Conservation (phyloP, 2,888 invertebrate species). For the Helicoverpa assulta region DNA sequence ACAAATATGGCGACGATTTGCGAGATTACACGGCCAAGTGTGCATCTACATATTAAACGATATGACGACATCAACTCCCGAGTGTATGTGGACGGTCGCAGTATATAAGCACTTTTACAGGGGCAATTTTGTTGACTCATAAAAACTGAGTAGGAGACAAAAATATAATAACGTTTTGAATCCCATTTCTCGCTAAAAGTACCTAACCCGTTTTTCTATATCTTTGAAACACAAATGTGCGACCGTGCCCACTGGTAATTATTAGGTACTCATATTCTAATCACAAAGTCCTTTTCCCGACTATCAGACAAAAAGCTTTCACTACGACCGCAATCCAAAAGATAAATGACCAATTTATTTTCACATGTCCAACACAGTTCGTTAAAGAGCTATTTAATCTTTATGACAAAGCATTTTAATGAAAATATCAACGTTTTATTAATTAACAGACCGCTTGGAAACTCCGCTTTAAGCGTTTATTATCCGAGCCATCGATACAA, state of each 20-base stretch:
- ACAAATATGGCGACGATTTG: conserved; percentile 53
- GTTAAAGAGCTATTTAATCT: conserved; percentile 46
- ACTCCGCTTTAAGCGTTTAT: conserved; percentile 51
- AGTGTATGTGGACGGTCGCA: conserved; percentile 15
- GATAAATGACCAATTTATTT: conserved; percentile 38
- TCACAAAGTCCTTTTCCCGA: conserved; percentile 1
- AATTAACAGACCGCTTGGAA: conserved; percentile 42
- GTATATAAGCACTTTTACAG: conserved; percentile 37
- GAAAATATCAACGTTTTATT: conserved; percentile 54
- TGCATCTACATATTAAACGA: conserved; percentile 52
- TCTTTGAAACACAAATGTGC: neutral
- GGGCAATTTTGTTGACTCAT: conserved; percentile 28
- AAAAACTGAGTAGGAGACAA: conserved; percentile 32
- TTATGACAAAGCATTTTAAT: conserved; percentile 41
- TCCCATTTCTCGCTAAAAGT: conserved; percentile 3
- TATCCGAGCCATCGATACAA: conserved; percentile 57
- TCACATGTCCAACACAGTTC: conserved; percentile 36
- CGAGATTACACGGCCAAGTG: conserved; percentile 43
- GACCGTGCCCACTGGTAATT: no score
- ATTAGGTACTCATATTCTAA: neutral
- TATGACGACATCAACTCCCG: conserved; percentile 34
- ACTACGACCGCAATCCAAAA: conserved; percentile 14
- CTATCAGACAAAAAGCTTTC: conserved; percentile 3
- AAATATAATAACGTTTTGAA: conserved; percentile 17
- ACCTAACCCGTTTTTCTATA: neutral